Evolutionary conservation across 2,888 invertebrate species (phyloP), one percentile per base, ranked within the genome.

Genomic region (Eustalomyia histrio): DNA sequence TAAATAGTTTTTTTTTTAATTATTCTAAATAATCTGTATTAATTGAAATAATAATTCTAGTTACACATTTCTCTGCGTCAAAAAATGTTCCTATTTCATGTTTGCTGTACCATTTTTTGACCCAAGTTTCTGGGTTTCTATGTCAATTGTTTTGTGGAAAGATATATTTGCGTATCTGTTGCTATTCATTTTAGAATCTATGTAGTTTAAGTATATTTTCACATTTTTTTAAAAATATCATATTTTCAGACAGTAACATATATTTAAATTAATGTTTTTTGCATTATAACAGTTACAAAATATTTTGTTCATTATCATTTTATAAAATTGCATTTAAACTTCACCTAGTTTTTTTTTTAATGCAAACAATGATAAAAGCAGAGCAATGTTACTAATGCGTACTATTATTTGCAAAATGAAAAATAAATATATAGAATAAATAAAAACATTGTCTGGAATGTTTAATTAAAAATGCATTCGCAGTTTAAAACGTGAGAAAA

Each of bases 131-230:
- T 78, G 43, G 58, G 58, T 71, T 71, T 52, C 43, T 65, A 29
- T 57, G 76, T 71, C 64, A 71, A 65, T 16, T 6, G n/a, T 9
- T 39, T n/a, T 39, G 52, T 43, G 39, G 14, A 43, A 21, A 50
- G 58, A 64, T 29, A 39, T 39, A 71, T 78, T 72, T 71, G 33
- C 18, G 43, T 76, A 71, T 76, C 50, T 69, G 35, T 63, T 24
- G 57, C 47, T 57, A 39, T 57, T 61, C 17, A 18, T 58, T 63
- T 64, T 9, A 29, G 9, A 7, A 24, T n/a, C n/a, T n/a, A n/a
- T 55, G n/a, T 21, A 71, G 63, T 53, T 76, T 71, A 76, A 76
- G 64, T 71, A 64, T 39, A 71, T 71, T 76, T 24, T 57, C 76
- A 78, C 33, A 71, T 16, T 12, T 33, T 29, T 50, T 75, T 60